phyloP scores from a whole-genome alignment of 2,797 vertebrate genomes.

The Geotrypetes seraphini region DNA sequence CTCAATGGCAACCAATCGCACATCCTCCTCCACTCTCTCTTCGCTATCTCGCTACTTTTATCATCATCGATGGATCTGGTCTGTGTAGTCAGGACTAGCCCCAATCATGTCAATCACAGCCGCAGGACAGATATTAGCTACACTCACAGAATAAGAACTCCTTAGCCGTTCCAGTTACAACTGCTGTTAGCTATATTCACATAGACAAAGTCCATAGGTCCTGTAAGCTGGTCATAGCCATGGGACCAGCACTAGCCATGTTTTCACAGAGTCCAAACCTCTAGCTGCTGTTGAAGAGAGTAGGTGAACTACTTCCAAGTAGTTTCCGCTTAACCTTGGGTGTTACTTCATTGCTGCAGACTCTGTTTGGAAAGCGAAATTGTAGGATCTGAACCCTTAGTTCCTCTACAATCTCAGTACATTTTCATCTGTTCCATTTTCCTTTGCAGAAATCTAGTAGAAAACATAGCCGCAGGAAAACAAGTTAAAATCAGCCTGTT shows the following conservation, averaged over 20 bases:
- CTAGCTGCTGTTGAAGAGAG: too few relatives aligned
- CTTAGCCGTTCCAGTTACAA: too few relatives aligned
- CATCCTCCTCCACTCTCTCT: conserved; percentile 83
- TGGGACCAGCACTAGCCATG: too few relatives aligned
- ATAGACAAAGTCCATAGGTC: too few relatives aligned
- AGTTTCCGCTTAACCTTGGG: conserved; percentile 89
- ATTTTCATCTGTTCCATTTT: too few relatives aligned
- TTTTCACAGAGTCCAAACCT: too few relatives aligned
- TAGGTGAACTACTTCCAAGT: conserved; percentile 70
- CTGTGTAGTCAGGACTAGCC: conserved; percentile 71
- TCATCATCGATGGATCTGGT: conserved; percentile 95
- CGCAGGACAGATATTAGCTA: conserved; percentile 82
- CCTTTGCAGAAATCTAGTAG: too few relatives aligned
- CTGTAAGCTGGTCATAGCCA: too few relatives aligned
- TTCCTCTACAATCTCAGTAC: conserved; percentile 94
- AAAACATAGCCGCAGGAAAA: too few relatives aligned
- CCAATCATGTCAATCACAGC: conserved; percentile 71
- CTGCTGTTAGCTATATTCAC: too few relatives aligned
- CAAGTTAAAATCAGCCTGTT: too few relatives aligned
- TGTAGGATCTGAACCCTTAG: conserved; percentile 83
- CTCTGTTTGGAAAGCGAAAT: conserved; percentile 89
- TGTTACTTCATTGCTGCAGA: conserved; percentile 91
- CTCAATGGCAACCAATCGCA: conserved; percentile 77
- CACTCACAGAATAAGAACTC: conserved; percentile 81
- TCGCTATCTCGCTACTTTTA: conserved; percentile 91